phyloP scores from a whole-genome alignment of 2,888 invertebrate genomes.

The Miltochrista miniata region DNA sequence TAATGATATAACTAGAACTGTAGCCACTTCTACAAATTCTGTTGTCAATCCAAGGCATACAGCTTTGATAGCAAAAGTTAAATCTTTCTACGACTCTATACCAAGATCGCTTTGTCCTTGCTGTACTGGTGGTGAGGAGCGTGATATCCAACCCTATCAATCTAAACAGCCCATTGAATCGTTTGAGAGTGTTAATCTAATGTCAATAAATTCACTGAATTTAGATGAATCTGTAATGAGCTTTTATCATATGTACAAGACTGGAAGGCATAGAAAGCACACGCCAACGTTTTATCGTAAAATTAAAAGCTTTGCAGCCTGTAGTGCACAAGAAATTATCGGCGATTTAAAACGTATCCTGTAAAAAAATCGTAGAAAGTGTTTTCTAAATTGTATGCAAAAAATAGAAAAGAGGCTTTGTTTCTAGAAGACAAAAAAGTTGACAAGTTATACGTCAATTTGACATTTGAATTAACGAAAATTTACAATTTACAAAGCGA shows the following conservation, averaged over 20 bases:
- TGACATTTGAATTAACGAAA: constrained; percentile 15
- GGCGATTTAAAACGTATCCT: not conserved
- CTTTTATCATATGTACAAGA: constrained; percentile 53
- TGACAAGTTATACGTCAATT: constrained; percentile 18
- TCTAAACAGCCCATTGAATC: constrained; percentile 41
- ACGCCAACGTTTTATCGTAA: constrained; percentile 45
- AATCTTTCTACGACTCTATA: constrained; percentile 32
- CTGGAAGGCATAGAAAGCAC: constrained; percentile 30
- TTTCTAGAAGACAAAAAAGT: constrained; percentile 17
- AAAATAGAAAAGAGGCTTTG: constrained; percentile 20
- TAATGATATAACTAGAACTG: constrained; percentile 24
- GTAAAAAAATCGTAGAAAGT: not conserved
- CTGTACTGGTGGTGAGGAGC: constrained; percentile 55
- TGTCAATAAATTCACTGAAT: constrained; percentile 37
- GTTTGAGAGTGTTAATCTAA: constrained; percentile 62
- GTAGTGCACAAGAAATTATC: constrained; percentile 41
- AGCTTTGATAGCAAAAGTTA: constrained; percentile 13
- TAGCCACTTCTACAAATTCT: constrained; percentile 43
- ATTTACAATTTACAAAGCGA: not conserved
- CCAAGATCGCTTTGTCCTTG: constrained; percentile 64
- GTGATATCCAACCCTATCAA: constrained; percentile 36
- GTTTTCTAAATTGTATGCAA: not conserved
- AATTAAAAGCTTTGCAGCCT: constrained; percentile 46
- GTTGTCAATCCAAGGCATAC: constrained; percentile 23
- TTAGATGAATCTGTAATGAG: constrained; percentile 65